A percentile compares a stretch with the other conserved stretches of the same genome.
These are phyloP conservation scores for Urocolius indicus DNA, from an alignment of 2,113 vertebrate genomes.

Conservation along the genomic window DNA sequence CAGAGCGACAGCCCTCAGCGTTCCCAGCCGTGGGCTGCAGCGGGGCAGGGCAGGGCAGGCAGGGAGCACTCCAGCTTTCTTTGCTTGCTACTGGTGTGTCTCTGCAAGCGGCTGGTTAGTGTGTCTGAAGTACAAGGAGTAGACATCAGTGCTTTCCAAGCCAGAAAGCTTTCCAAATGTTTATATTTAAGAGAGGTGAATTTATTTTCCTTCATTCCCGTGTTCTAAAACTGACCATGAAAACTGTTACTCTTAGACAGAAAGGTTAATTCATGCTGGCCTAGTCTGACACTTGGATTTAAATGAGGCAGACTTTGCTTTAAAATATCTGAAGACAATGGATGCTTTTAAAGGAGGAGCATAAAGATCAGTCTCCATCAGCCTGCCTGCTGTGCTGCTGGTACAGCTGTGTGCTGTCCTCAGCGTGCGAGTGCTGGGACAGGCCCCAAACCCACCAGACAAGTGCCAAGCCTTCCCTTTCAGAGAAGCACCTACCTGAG, in stretches of 20 bases:
- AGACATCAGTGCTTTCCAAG: neutral
- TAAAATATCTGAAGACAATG: neutral
- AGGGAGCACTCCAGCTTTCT: neutral
- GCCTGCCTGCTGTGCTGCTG: neutral
- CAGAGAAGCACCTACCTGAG: conserved; percentile 64
- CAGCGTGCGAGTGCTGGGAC: neutral
- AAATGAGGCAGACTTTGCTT: neutral
- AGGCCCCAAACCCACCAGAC: neutral
- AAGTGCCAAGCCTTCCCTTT: neutral
- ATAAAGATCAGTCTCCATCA: neutral
- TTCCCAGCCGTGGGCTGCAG: neutral
- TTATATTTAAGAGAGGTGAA: neutral
- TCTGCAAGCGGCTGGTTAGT: neutral
- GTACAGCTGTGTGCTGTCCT: neutral
- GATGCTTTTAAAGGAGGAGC: neutral
- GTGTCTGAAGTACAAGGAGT: neutral
- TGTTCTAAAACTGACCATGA: neutral
- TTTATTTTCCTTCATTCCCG: neutral
- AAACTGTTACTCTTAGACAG: neutral
- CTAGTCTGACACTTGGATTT: neutral
- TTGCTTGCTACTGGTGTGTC: accelerated
- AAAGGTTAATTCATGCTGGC: neutral
- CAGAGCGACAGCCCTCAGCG: accelerated
- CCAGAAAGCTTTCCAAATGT: neutral
- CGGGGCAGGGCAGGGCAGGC: neutral